These are phyloP conservation scores for Lophochroa leadbeateri DNA, from an alignment of 2,113 vertebrate species.

Conservation along the genomic window DNA sequence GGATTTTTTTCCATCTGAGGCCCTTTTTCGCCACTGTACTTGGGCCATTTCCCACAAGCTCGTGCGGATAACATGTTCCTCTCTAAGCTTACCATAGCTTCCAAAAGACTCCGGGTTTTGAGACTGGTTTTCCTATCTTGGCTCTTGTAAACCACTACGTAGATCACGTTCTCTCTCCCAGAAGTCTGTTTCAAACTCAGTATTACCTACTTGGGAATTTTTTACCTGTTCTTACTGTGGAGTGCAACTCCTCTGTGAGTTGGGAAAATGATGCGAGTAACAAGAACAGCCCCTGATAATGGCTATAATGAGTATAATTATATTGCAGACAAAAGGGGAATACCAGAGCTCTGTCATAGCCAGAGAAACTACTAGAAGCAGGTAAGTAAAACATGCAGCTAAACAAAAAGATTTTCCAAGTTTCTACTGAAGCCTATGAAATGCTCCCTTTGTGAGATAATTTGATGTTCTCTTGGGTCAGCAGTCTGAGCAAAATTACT, in stretches of 20 bases:
- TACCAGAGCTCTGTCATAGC: neutral
- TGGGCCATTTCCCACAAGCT: neutral
- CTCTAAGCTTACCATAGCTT: neutral
- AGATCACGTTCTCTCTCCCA: neutral
- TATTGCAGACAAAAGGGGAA: neutral
- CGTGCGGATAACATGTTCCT: neutral
- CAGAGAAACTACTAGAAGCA: neutral
- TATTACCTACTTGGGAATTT: neutral
- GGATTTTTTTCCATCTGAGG: neutral
- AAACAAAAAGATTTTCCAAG: neutral
- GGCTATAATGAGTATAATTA: neutral
- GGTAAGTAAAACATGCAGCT: neutral
- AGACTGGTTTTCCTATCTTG: neutral
- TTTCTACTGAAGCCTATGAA: conserved; percentile 41
- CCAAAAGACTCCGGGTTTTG: neutral
- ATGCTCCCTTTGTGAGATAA: conserved; percentile 38
- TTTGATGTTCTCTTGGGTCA: conserved; percentile 40
- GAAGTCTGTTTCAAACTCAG: neutral
- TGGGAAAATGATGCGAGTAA: neutral
- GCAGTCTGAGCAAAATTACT: conserved; percentile 40
- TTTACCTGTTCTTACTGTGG: neutral
- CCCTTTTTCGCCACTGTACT: neutral
- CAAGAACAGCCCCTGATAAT: neutral
- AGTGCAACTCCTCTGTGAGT: neutral
- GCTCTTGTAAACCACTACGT: neutral